Percentiles rank a stretch among this genome's conserved stretches.
Evolutionary conservation across 2,888 invertebrate species (phyloP).

Genomic region (Cerceris ruficornis): DNA sequence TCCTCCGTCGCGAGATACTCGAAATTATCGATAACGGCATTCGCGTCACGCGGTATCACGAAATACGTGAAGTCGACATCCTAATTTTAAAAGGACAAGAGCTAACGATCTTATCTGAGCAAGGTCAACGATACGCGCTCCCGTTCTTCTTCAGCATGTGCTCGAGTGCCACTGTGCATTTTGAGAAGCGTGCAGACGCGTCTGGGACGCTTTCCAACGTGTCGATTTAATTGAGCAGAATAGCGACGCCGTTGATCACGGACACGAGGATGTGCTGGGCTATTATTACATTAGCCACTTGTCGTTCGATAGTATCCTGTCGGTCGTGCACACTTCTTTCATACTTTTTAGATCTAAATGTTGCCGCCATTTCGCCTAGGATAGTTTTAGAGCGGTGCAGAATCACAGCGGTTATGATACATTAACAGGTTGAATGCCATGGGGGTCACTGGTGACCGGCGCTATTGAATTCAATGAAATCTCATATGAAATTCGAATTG

Average conservation of each 20-base stretch:
- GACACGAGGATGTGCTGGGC: neutral
- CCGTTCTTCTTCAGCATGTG: slow-evolving; percentile 43
- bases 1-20: neutral
- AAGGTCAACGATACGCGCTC: slow-evolving; percentile 41
- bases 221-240: slow-evolving; percentile 5
- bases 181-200: slow-evolving; percentile 25
- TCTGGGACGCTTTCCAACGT: slow-evolving; percentile 5
- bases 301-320: neutral
- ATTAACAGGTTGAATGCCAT: too few species aligned
- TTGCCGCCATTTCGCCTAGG: neutral
- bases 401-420: too few species aligned
- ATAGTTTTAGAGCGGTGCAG: too few species aligned
- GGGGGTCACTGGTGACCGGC: too few species aligned
- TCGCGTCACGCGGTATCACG: slow-evolving; percentile 6
- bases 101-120: slow-evolving; percentile 46
- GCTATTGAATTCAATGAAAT: too few species aligned
- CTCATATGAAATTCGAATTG: too few species aligned
- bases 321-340: neutral
- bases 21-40: slow-evolving; percentile 18
- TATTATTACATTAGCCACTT: neutral
- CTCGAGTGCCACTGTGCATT: slow-evolving; percentile 37
- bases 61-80: slow-evolving; percentile 16
- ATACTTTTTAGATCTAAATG: neutral
- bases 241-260: neutral
- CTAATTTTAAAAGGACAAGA: slow-evolving; percentile 40